A percentile compares a stretch with the other conserved stretches of the same genome.
Evolutionary conservation across 2,888 invertebrate species (phyloP).

Genomic region (Pycnomerus fuliginosus): DNA sequence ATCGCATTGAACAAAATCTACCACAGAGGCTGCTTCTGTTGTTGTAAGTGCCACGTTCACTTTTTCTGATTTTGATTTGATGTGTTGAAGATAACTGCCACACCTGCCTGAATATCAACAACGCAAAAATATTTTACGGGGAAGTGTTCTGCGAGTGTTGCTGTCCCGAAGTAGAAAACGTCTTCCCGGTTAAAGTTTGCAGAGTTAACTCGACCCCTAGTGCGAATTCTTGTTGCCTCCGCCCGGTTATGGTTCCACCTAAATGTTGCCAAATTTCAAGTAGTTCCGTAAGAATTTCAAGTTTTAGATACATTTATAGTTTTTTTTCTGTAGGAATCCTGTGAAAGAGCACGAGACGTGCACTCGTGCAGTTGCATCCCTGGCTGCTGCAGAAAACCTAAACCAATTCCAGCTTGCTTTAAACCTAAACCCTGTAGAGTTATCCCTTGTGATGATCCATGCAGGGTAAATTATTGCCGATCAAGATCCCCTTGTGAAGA

Average conservation of each 20-base stretch:
- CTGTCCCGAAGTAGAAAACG: conserved; percentile 5
- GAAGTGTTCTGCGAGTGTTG: conserved; percentile 33
- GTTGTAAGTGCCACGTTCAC: conserved; percentile 34
- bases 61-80: conserved; percentile 1
- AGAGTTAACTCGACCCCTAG: conserved; percentile 12
- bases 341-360: conserved; percentile 18
- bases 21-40: conserved; percentile 41
- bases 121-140: conserved; percentile 38
- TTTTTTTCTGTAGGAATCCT: conserved; percentile 20
- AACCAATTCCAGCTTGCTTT: too few species aligned
- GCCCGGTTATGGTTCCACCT: conserved; percentile 1
- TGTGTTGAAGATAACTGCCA: conserved; percentile 34
- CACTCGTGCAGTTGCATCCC: conserved; percentile 37
- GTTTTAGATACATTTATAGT: conserved; percentile 1
- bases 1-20: conserved; percentile 40
- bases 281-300: conserved; percentile 29
- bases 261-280: conserved; percentile 8
- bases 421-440: conserved; percentile 1
- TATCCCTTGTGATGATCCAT: conserved; percentile 4
- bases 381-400: conserved; percentile 15
- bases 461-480: conserved; percentile 11
- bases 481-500: conserved; percentile 10
- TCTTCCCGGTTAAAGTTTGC: conserved; percentile 6
- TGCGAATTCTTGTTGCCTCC: conserved; percentile 3
- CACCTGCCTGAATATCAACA: conserved; percentile 30